These are phyloP conservation scores for Drosophila mojavensis DNA, from an alignment of 1,140 invertebrate species.

Conservation along the genomic window DNA sequence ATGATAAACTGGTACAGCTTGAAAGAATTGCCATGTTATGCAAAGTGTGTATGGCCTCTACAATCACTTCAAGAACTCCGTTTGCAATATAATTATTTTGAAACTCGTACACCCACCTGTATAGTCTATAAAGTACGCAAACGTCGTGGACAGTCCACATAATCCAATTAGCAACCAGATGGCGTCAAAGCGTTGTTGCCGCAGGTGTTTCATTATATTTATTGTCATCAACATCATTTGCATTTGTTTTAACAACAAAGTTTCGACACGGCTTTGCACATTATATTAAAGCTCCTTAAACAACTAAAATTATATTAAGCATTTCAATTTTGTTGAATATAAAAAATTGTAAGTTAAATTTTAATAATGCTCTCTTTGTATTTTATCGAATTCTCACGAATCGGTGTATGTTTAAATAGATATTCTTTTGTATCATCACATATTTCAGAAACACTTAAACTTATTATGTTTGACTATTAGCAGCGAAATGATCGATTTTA, in stretches of 20 bases:
- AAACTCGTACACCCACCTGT: constrained; percentile 52
- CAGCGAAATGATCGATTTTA: constrained; percentile 70
- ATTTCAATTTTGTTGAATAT: too few relatives aligned
- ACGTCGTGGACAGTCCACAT: constrained; percentile 11
- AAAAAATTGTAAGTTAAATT: too few relatives aligned
- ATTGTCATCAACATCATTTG: background rate
- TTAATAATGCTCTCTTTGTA: background rate
- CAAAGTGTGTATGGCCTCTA: too few relatives aligned
- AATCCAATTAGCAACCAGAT: constrained; percentile 47
- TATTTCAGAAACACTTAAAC: background rate
- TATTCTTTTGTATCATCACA: background rate
- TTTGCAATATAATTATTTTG: background rate
- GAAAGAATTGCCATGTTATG: constrained; percentile 22
- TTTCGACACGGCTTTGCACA: background rate
- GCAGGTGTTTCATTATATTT: constrained; percentile 35
- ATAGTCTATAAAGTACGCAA: constrained; percentile 59
- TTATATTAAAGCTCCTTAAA: background rate
- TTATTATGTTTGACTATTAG: background rate
- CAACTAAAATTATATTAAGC: too few relatives aligned
- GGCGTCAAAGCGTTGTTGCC: constrained; percentile 15
- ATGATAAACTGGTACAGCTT: constrained; percentile 42
- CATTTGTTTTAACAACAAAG: constrained; percentile 5
- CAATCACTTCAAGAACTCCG: too few relatives aligned
- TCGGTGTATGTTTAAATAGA: background rate
- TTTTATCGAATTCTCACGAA: background rate